These are phyloP conservation scores for Eubasilissa splendida DNA, from an alignment of 2,888 invertebrate species.

Conservation along the genomic window DNA sequence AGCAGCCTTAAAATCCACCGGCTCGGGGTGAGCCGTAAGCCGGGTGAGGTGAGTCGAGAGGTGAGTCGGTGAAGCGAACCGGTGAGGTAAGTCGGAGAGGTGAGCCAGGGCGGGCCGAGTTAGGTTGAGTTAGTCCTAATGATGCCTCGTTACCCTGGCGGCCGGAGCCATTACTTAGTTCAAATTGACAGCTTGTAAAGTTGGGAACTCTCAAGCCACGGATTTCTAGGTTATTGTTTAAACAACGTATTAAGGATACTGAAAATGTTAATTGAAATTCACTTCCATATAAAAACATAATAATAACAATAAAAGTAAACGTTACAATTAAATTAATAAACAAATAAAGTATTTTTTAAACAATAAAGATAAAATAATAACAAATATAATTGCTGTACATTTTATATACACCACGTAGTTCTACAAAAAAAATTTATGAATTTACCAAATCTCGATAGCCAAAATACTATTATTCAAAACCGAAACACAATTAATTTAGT, in stretches of 20 bases:
- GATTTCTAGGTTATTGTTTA: background rate
- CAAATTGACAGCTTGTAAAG: conserved; percentile 21
- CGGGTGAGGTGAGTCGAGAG: background rate
- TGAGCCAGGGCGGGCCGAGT: conserved; percentile 10
- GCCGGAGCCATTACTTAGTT: conserved; percentile 12
- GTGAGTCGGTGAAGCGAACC: background rate
- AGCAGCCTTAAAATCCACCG: background rate
- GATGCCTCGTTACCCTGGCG: conserved; percentile 45
- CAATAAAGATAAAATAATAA: too few species aligned
- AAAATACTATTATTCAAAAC: too few species aligned
- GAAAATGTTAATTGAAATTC: too few species aligned
- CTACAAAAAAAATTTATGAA: too few species aligned
- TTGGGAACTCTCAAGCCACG: background rate
- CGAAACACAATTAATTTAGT: too few species aligned
- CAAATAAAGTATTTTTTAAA: too few species aligned
- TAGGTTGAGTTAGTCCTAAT: conserved; percentile 42
- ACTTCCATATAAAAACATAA: too few species aligned
- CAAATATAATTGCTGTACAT: too few species aligned
- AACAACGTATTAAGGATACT: background rate
- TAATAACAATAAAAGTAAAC: too few species aligned
- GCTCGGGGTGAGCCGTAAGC: background rate
- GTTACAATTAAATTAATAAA: too few species aligned
- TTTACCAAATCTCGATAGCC: too few species aligned
- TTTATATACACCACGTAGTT: too few species aligned
- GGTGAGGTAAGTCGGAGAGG: background rate